A percentile compares a stretch with the other conserved stretches of the same genome.
These are phyloP conservation scores for Scrobipalpa atriplicella DNA, from an alignment of 2,888 invertebrate genomes.

Conservation along the genomic window DNA sequence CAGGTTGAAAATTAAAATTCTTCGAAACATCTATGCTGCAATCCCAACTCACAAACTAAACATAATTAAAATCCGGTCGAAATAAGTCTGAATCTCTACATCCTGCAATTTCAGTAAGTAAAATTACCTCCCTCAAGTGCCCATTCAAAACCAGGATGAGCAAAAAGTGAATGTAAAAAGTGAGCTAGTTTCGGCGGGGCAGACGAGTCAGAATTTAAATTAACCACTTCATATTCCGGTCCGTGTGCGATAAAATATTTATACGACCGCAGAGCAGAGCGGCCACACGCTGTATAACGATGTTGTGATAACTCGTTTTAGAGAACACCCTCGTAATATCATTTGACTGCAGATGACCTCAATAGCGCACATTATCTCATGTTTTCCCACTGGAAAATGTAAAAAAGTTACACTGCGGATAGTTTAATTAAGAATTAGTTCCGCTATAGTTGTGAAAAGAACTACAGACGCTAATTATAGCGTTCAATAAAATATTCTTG, in stretches of 20 bases:
- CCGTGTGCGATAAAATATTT: slow-evolving; percentile 64
- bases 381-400: not conserved
- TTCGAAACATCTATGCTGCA: no score
- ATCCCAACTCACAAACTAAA: no score
- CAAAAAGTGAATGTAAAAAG: slow-evolving; percentile 46
- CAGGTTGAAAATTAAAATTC: no score
- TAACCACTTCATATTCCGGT: slow-evolving; percentile 72
- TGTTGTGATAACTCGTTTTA: slow-evolving; percentile 48
- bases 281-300: slow-evolving; percentile 41
- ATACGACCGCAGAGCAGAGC: slow-evolving; percentile 52
- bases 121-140: not conserved
- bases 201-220: slow-evolving; percentile 69
- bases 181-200: slow-evolving; percentile 43
- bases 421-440: no score
- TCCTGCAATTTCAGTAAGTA: slow-evolving; percentile 6
- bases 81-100: not conserved
- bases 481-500: no score
- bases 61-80: not conserved
- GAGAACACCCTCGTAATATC: slow-evolving; percentile 19
- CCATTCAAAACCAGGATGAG: slow-evolving; percentile 44
- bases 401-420: no score
- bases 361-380: not conserved
- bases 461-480: no score
- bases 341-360: slow-evolving; percentile 9
- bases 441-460: no score